Percentiles rank a stretch among this genome's conserved stretches.
phyloP scores from a whole-genome alignment of 2,797 vertebrate genomes.

The Anomalospiza imberbis region DNA sequence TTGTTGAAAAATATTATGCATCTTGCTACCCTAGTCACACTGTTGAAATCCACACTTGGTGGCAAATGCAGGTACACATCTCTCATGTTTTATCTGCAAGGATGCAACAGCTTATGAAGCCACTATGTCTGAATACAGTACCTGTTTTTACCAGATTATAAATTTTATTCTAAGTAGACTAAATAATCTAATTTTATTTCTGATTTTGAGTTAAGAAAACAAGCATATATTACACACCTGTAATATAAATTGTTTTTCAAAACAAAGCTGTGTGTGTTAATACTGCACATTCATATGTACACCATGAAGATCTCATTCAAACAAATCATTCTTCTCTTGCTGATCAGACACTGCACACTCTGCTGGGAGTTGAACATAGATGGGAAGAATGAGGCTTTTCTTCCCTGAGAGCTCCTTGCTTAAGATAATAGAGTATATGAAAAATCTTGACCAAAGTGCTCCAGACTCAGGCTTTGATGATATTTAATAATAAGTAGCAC shows the following conservation, averaged over 20 bases:
- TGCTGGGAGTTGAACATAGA: background rate
- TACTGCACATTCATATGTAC: background rate
- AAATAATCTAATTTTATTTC: background rate
- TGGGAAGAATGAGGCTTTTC: background rate
- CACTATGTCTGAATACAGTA: background rate
- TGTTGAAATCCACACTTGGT: background rate
- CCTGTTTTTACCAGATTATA: background rate
- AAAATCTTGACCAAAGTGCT: background rate
- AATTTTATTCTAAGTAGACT: background rate
- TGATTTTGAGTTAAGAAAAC: background rate
- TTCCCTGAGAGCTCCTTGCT: background rate
- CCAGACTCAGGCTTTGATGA: background rate
- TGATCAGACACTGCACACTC: background rate
- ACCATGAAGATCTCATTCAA: background rate
- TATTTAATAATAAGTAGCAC: background rate
- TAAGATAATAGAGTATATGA: background rate
- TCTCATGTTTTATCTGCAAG: background rate
- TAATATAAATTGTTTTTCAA: background rate
- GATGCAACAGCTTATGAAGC: background rate
- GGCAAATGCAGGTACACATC: background rate
- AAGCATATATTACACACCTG: background rate
- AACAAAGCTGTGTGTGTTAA: background rate
- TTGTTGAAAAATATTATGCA: background rate
- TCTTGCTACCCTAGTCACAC: background rate
- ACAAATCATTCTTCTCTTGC: background rate